These are phyloP conservation scores for Eumeta japonica DNA, from an alignment of 1,140 invertebrate genomes.

Conservation along the genomic window DNA sequence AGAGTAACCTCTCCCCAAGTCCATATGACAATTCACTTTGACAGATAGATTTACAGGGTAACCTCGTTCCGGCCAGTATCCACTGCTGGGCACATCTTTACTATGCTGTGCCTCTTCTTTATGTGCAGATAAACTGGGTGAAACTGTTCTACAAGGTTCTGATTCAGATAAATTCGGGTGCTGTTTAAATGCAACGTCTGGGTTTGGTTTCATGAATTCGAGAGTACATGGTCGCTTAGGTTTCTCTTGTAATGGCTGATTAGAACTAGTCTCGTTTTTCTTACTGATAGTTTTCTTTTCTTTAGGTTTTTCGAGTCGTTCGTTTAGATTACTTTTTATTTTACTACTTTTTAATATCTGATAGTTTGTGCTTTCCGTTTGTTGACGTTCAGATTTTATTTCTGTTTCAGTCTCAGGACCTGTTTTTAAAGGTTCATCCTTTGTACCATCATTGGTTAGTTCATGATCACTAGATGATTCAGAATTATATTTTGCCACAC, in stretches of 20 bases:
- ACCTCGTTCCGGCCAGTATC: conserved; percentile 30
- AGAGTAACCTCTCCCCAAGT: conserved; percentile 42
- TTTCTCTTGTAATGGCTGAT: conserved; percentile 1
- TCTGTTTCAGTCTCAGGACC: conserved; percentile 9
- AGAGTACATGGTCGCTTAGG: conserved; percentile 41
- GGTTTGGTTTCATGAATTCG: conserved; percentile 48
- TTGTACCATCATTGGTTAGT: conserved; percentile 39
- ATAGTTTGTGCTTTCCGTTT: conserved; percentile 44
- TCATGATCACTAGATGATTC: conserved; percentile 46
- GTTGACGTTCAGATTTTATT: conserved; percentile 17
- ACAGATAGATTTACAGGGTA: conserved; percentile 58
- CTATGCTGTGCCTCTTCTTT: conserved; percentile 29
- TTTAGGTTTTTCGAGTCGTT: conserved; percentile 37
- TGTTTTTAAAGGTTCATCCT: conserved; percentile 11
- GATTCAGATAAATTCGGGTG: conserved; percentile 30
- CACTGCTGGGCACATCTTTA: conserved; percentile 12
- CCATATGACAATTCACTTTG: conserved; percentile 63
- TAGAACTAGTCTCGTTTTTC: conserved; percentile 16
- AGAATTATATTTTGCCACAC: conserved; percentile 39
- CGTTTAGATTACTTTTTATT: conserved; percentile 46
- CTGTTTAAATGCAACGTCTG: conserved; percentile 51
- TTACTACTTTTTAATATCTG: conserved; percentile 49
- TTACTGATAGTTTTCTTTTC: conserved; percentile 49
- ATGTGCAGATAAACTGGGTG: conserved; percentile 26
- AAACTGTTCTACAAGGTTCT: conserved; percentile 32